Evolutionary conservation across 2,888 invertebrate species (phyloP), one percentile per base, ranked within the genome.

Genomic region (Leucania comma): DNA sequence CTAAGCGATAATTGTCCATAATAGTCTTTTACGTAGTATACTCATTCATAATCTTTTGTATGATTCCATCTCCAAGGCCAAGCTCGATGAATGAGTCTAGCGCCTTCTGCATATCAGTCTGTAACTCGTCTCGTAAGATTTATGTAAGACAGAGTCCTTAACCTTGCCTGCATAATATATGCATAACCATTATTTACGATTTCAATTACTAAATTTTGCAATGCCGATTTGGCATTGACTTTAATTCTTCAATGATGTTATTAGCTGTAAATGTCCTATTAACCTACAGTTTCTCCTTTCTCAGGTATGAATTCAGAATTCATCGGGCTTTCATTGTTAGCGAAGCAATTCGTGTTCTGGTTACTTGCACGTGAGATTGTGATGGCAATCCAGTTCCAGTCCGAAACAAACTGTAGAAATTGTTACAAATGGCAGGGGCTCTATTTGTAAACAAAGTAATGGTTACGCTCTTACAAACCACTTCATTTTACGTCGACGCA

Each of bases 191-290:
- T 67, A 71, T 78, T 72, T 67, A 68, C 56, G 14, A 63, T 68
- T 71, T 26, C 42, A 62, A 57, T 64, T 29, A 5, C 53, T 64
- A 51, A 56, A 14, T 64, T 57, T 62, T 38, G 61, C 62, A 69
- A 68, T 48, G 59, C 14, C 3, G 22, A 12, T 54, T 75, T 83
- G 75, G 54, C 81, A 82, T 80, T 78, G 74, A 80, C 60, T 68
- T 53, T 57, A 61, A 72, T 66, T 61, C 38, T 68, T 68, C 26
- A 72, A 74, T 68, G 65, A 61, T 17, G 58, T 48, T 48, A 29
- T 35, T 56, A 17, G 3, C 48, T 67, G 24, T 12, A 12, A 24
- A 56, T 46, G 9, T 5, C 2, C 12, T 29, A 32, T 48, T 22
- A 42, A 35, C n/a, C 4, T 57, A 12, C 14, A 29, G 17, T 14